These are phyloP conservation scores for Aphidius colemani DNA, from an alignment of 2,888 invertebrate species.

Conservation along the genomic window DNA sequence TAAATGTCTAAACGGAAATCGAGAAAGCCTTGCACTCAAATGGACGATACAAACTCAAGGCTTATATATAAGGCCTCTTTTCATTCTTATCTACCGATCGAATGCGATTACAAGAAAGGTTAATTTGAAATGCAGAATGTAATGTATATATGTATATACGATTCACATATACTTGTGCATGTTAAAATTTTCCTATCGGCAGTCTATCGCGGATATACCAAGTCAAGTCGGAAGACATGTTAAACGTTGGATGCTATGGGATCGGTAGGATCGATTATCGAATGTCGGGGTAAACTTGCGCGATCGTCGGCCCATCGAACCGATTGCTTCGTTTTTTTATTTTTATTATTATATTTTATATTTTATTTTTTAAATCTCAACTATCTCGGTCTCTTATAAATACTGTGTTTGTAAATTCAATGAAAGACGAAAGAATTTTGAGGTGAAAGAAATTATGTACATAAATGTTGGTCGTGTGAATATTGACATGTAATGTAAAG, in stretches of 20 bases:
- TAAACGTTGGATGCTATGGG: neutral
- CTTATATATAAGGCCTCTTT: neutral
- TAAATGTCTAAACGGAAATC: no score
- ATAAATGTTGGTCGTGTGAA: no score
- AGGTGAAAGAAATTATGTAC: no score
- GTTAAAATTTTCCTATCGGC: neutral
- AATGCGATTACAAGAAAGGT: slow-evolving; percentile 17
- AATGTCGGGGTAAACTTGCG: slow-evolving; percentile 7
- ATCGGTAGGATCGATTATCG: slow-evolving; percentile 16
- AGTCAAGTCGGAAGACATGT: slow-evolving; percentile 1
- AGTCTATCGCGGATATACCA: slow-evolving; percentile 13
- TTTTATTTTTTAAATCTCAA: no score
- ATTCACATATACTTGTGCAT: neutral
- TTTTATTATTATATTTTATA: no score
- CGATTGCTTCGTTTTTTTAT: no score
- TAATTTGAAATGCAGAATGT: slow-evolving; percentile 22
- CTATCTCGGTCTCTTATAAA: no score
- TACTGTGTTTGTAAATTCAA: no score
- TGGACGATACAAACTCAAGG: no score
- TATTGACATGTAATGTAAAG: no score
- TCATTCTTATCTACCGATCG: slow-evolving; percentile 7
- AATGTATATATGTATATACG: neutral
- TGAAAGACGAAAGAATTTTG: no score
- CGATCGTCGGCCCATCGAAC: neutral
- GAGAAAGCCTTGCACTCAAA: no score